Conservation (phyloP, 2,888 invertebrate genomes). For the Crematogaster levior region DNA sequence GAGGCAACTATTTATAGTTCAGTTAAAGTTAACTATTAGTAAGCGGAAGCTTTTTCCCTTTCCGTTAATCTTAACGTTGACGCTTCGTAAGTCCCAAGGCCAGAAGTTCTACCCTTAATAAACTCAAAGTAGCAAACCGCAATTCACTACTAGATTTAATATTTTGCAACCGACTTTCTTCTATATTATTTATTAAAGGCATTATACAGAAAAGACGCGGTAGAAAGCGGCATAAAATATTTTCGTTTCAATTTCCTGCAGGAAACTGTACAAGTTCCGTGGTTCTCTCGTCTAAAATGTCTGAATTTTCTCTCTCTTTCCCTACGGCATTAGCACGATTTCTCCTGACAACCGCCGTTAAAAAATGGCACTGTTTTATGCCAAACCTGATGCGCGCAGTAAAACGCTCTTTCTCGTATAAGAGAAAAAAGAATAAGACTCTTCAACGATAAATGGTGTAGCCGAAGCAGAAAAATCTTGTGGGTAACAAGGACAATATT, state of each 20-base stretch:
- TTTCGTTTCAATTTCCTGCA: slow-evolving; percentile 30
- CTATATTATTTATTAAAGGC: slow-evolving; percentile 23
- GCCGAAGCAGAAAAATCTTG: slow-evolving; percentile 59
- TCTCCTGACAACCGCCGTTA: slow-evolving; percentile 26
- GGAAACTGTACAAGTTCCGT: slow-evolving; percentile 30
- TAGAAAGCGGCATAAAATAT: slow-evolving; percentile 23
- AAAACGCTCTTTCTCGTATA: slow-evolving; percentile 33
- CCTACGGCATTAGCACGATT: slow-evolving; percentile 35
- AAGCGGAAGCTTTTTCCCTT: slow-evolving; percentile 11
- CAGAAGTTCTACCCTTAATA: slow-evolving; percentile 3
- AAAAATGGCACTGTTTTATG: slow-evolving; percentile 34
- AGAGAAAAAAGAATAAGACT: neutral
- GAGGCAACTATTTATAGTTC: slow-evolving; percentile 3
- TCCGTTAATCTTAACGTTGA: slow-evolving; percentile 19
- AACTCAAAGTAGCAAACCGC: neutral
- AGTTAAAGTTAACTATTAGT: neutral
- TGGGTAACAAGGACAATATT: slow-evolving; percentile 64
- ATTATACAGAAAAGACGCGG: slow-evolving; percentile 16
- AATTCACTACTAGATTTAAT: slow-evolving; percentile 12
- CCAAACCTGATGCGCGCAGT: slow-evolving; percentile 30
- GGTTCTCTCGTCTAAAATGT: neutral
- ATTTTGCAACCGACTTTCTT: slow-evolving; percentile 3
- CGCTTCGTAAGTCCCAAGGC: slow-evolving; percentile 22
- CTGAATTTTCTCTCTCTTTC: slow-evolving; percentile 17
- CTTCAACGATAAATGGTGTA: slow-evolving; percentile 11